Percentiles rank a stretch among this genome's conserved stretches.
These are phyloP conservation scores for Myiotriccus ornatus DNA, from an alignment of 2,797 vertebrate species.

Conservation along the genomic window DNA sequence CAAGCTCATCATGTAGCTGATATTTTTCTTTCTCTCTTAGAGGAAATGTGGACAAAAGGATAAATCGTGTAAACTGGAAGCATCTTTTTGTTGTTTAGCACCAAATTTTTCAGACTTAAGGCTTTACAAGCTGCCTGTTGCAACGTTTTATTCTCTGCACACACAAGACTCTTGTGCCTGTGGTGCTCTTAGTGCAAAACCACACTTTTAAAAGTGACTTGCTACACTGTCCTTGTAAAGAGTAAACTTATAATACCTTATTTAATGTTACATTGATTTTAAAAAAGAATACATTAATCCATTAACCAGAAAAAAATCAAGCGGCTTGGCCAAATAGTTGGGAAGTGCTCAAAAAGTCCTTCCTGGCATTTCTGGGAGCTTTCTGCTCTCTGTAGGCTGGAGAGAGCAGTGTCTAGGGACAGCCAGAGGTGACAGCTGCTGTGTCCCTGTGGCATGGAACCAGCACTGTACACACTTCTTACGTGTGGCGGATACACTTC, in stretches of 20 bases:
- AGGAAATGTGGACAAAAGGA: constrained; percentile 6
- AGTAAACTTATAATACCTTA: background rate
- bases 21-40: background rate
- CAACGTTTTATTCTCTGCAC: background rate
- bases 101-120: background rate
- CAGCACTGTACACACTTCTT: background rate
- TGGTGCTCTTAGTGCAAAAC: background rate
- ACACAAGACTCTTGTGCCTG: background rate
- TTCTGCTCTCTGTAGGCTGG: background rate
- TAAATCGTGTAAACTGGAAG: background rate
- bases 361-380: background rate
- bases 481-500: background rate
- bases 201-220: background rate
- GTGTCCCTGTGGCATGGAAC: fast-evolving
- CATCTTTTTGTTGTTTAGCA: background rate
- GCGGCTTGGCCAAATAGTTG: background rate
- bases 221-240: background rate
- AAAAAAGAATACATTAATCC: background rate
- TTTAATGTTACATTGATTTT: background rate
- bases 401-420: background rate
- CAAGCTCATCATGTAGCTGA: background rate
- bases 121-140: background rate
- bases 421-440: background rate
- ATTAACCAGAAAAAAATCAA: background rate
- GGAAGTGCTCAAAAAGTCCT: background rate